These are phyloP conservation scores for Stenotaenia linearis DNA, from an alignment of 2,888 invertebrate genomes.

Conservation along the genomic window DNA sequence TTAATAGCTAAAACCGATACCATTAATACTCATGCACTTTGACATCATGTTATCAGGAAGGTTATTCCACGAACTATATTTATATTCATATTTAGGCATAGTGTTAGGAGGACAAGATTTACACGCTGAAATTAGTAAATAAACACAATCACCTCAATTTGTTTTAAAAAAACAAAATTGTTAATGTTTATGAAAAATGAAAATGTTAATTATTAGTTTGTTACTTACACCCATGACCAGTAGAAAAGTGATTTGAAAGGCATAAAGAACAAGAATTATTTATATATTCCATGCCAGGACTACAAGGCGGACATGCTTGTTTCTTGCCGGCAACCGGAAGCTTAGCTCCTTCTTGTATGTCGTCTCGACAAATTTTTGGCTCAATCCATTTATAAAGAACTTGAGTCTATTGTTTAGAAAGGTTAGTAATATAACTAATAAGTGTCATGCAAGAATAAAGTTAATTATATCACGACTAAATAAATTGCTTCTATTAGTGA, in stretches of 20 bases:
- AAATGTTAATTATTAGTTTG: background rate
- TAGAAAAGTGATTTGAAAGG: conserved; percentile 48
- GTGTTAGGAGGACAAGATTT: conserved; percentile 50
- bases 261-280: conserved; percentile 52
- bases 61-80: conserved; percentile 50
- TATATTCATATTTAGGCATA: conserved; percentile 52
- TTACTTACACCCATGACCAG: conserved; percentile 44
- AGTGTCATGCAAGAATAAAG: background rate
- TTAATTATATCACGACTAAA: background rate
- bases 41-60: conserved; percentile 50
- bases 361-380: conserved; percentile 53
- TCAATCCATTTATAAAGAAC: conserved; percentile 52
- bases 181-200: background rate
- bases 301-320: conserved; percentile 52
- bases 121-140: conserved; percentile 42
- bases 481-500: background rate
- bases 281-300: conserved; percentile 53
- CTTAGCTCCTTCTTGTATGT: conserved; percentile 45
- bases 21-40: conserved; percentile 49
- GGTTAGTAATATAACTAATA: background rate
- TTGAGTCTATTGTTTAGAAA: conserved; percentile 44
- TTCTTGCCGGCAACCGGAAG: conserved; percentile 47
- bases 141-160: background rate
- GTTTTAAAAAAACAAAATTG: background rate
- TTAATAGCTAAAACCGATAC: conserved; percentile 37